Evolutionary conservation across 2,113 vertebrate species (phyloP).

Genomic region (Microcebus murinus): DNA sequence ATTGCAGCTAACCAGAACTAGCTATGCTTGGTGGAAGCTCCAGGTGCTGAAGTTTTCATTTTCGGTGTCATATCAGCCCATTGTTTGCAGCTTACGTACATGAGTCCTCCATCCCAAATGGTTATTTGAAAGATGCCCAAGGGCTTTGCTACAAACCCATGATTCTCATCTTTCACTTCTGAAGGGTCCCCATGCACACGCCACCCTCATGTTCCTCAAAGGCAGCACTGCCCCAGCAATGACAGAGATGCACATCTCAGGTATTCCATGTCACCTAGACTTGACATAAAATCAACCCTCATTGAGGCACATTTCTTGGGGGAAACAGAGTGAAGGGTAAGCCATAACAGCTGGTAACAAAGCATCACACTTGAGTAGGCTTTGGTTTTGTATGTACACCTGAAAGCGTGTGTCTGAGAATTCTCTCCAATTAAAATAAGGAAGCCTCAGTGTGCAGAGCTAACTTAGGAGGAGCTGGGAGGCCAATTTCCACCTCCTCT

Average conservation of each 20-base stretch:
- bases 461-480: neutral
- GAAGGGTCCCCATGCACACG: neutral
- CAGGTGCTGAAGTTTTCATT: neutral
- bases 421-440: neutral
- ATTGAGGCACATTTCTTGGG: neutral
- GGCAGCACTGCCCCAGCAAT: neutral
- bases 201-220: neutral
- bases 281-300: neutral
- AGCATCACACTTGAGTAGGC: neutral
- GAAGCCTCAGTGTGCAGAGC: neutral
- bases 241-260: neutral
- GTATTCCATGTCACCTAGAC: neutral
- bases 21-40: neutral
- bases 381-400: conserved; percentile 12
- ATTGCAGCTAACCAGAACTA: neutral
- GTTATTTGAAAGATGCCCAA: neutral
- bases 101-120: neutral
- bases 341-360: neutral
- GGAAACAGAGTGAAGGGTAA: neutral
- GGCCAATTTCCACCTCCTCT: neutral
- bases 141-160: neutral
- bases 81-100: neutral
- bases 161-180: conserved; percentile 23
- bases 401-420: neutral
- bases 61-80: neutral